Base-by-base conservation (phyloP, 2,888 invertebrate genomes). In the Hyppa rectilinea region DNA sequence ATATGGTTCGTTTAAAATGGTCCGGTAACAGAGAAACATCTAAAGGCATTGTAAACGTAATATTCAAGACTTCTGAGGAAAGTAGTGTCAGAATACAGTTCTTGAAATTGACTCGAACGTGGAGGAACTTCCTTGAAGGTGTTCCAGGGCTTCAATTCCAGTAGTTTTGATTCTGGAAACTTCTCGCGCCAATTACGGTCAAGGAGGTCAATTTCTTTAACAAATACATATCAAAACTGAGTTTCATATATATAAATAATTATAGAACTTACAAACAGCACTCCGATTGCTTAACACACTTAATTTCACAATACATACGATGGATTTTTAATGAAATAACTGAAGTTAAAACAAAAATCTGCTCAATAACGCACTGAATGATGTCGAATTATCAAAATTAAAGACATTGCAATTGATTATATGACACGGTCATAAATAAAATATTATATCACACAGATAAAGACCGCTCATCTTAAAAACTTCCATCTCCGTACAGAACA, bases 21-120 rank as follows among this genome's bases (percentile, higher is more conserved):
- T 55, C 52, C 55, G 50, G 40, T 53, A 62, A 49, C 36, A 31
- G 12, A 56, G 17, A 23, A 56, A 52, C 38, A 26, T 45, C 10
- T 50, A n/a, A 12, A 67, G 29, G 40, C 36, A 20, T 45, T 47
- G 17, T 23, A 45, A 12, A 14, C 60, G 29, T n/a, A 50, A 49
- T 49, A 58, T 62, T 53, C 12, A 59, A 66, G 36, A 52, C 49
- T 53, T 71, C 62, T 73, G 47, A 12, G 20, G 43, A 52, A 66
- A 71, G n/a, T 71, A 60, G 40, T 14, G 31, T 38, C n/a, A 26
- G 43, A 49, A 73, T 43, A 71, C 65, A 45, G 53, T 73, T 59
- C 23, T 36, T 74, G 60, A 68, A 79, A 63, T 79, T 55, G 75
- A 61, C 43, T 69, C 1, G 38, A 49, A 61, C 45, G 12, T 26